Conservation (phyloP, 2,888 invertebrate species). For the Pyrocoelia pectoralis region DNA sequence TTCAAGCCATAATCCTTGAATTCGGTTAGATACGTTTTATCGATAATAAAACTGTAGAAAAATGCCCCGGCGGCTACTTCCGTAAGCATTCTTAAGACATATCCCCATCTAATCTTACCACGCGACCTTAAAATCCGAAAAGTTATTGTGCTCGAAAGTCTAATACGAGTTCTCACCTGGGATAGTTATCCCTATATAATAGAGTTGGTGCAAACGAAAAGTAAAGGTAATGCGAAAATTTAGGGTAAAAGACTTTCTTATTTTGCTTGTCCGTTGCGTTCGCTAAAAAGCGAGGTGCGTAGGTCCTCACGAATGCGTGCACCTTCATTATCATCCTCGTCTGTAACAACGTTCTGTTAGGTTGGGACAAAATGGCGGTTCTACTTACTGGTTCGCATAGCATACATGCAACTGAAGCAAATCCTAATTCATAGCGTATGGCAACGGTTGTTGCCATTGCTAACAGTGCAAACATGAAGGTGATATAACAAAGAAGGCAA, state of each 20-base stretch:
- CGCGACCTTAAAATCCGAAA: neutral
- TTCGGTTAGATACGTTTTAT: neutral
- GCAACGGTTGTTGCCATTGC: neutral
- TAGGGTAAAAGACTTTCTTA: neutral
- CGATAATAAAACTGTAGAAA: constrained; percentile 2
- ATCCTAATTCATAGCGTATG: neutral
- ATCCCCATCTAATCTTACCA: neutral
- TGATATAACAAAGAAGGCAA: neutral
- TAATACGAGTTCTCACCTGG: neutral
- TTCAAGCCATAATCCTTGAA: constrained; percentile 1
- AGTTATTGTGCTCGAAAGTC: neutral
- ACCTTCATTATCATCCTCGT: neutral
- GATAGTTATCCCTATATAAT: neutral
- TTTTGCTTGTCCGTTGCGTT: neutral
- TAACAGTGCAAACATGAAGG: neutral
- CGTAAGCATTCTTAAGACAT: neutral
- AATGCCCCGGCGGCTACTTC: neutral
- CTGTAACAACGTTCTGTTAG: neutral
- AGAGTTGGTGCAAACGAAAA: constrained; percentile 7
- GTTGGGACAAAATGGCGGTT: neutral
- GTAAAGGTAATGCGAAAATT: neutral
- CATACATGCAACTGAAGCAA: neutral
- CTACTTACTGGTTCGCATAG: constrained; percentile 15
- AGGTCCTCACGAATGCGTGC: neutral
- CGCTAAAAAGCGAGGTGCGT: neutral